Percentiles rank a stretch among this genome's conserved stretches.
phyloP scores from a whole-genome alignment of 1,140 invertebrate genomes.

The Drosophila kanapiae region DNA sequence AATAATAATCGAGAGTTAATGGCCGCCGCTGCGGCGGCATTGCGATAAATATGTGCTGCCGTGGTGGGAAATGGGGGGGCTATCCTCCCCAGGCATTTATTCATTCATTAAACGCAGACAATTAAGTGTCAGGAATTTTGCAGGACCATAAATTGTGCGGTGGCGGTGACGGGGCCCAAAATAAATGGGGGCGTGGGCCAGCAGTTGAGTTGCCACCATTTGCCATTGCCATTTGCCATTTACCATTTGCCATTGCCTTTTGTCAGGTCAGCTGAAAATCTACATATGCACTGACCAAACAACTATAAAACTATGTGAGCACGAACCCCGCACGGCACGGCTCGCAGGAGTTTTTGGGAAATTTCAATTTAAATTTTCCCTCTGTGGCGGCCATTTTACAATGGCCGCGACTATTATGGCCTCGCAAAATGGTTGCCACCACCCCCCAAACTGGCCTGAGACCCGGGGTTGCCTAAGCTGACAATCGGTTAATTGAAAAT shows the following conservation, averaged over 20 bases:
- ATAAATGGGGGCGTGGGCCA: constrained; percentile 25
- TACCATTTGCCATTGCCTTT: constrained; percentile 43
- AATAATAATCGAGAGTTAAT: constrained; percentile 78
- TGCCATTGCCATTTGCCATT: constrained; percentile 26
- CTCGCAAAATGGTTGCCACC: constrained; percentile 60
- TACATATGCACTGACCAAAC: constrained; percentile 81
- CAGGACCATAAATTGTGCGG: constrained; percentile 71
- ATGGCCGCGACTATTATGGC: constrained; percentile 64
- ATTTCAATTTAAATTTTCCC: constrained; percentile 76
- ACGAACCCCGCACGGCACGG: constrained; percentile 12
- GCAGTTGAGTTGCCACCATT: constrained; percentile 34
- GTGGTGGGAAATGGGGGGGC: background rate
- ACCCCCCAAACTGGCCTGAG: too few species aligned
- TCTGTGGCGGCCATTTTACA: constrained; percentile 71
- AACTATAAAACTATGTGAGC: constrained; percentile 78
- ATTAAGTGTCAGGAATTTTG: constrained; percentile 82
- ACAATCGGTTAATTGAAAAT: constrained; percentile 75
- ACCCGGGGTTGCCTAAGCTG: constrained; percentile 44
- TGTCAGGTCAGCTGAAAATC: constrained; percentile 83
- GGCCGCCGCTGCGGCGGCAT: constrained; percentile 25
- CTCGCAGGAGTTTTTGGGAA: constrained; percentile 52
- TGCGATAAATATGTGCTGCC: constrained; percentile 52
- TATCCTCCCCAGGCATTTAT: constrained; percentile 57
- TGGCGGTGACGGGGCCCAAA: constrained; percentile 8
- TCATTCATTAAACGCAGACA: constrained; percentile 83